These are phyloP conservation scores for Geotrupes spiniger DNA, from an alignment of 2,888 invertebrate species.

Conservation along the genomic window DNA sequence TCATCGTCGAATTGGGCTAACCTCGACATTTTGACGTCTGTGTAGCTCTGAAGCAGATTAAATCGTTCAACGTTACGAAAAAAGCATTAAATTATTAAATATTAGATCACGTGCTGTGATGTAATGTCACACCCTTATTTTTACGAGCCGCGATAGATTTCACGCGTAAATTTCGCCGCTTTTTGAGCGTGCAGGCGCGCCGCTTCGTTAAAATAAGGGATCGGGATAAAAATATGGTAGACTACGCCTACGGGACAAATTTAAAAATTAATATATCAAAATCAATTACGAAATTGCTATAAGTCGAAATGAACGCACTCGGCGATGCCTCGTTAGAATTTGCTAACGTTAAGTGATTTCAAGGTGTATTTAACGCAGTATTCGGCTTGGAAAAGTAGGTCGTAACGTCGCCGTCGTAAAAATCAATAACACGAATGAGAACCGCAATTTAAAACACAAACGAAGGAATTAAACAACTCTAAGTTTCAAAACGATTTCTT, in stretches of 20 bases:
- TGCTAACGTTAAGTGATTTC: too few relatives aligned
- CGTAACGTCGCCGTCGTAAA: not conserved
- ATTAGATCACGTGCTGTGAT: conserved; percentile 37
- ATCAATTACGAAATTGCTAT: not conserved
- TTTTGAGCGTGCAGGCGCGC: conserved; percentile 15
- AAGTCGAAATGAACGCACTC: not conserved
- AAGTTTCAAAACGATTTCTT: not conserved
- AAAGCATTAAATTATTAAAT: conserved; percentile 2
- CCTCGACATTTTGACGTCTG: conserved; percentile 59
- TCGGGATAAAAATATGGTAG: conserved; percentile 24
- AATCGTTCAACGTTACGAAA: not conserved
- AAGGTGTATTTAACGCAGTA: not conserved
- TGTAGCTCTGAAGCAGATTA: conserved; percentile 8
- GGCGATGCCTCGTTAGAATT: too few relatives aligned
- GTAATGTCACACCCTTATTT: conserved; percentile 30
- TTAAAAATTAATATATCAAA: conserved; percentile 1
- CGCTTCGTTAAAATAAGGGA: conserved; percentile 29
- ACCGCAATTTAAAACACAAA: too few relatives aligned
- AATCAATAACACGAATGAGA: conserved; percentile 4
- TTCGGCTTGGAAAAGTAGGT: not conserved
- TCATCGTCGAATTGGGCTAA: conserved; percentile 76
- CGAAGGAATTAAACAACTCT: too few relatives aligned
- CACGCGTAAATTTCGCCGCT: conserved; percentile 7
- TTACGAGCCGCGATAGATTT: conserved; percentile 23
- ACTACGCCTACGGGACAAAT: conserved; percentile 35